A percentile compares a stretch with the other conserved stretches of the same genome.
phyloP scores from a whole-genome alignment of 2,888 invertebrate species.

The Caenorhabditis japonica region DNA sequence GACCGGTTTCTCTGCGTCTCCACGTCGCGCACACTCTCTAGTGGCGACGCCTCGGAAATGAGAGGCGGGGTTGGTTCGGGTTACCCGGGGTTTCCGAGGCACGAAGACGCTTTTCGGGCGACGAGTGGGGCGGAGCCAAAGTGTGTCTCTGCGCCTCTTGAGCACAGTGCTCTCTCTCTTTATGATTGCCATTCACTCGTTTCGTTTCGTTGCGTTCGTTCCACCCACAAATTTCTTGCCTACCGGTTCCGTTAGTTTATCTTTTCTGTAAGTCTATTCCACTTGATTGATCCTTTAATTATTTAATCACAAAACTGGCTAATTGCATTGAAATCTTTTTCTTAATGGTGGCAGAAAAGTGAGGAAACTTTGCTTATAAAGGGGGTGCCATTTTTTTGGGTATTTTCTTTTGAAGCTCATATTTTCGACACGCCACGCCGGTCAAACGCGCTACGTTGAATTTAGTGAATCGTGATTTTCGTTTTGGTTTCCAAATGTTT shows the following conservation, averaged over 20 bases:
- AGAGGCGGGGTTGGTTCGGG: constrained; percentile 47
- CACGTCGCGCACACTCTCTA: constrained; percentile 20
- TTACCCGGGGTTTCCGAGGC: constrained; percentile 30
- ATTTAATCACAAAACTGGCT: too few species aligned
- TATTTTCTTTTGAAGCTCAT: too few species aligned
- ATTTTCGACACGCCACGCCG: too few species aligned
- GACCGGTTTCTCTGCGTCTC: constrained; percentile 44
- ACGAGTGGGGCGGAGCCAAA: constrained; percentile 8
- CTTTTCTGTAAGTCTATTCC: background rate
- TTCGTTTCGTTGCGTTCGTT: too few species aligned
- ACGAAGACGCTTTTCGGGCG: constrained; percentile 9
- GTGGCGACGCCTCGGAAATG: constrained; percentile 17
- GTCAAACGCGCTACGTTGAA: too few species aligned
- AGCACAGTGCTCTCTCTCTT: constrained; percentile 24
- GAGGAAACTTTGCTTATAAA: too few species aligned
- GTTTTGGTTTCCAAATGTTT: too few species aligned
- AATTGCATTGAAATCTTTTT: too few species aligned
- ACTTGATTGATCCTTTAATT: too few species aligned
- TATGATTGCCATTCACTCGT: constrained; percentile 3
- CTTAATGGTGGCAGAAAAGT: too few species aligned
- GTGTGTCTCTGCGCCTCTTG: constrained; percentile 21
- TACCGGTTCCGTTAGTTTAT: background rate
- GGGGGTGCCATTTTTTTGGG: too few species aligned
- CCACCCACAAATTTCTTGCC: constrained; percentile 10
- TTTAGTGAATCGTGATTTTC: too few species aligned